A percentile compares a stretch with the other conserved stretches of the same genome.
These are phyloP conservation scores for Drosophila burlai DNA, from an alignment of 1,140 invertebrate genomes.

Conservation along the genomic window DNA sequence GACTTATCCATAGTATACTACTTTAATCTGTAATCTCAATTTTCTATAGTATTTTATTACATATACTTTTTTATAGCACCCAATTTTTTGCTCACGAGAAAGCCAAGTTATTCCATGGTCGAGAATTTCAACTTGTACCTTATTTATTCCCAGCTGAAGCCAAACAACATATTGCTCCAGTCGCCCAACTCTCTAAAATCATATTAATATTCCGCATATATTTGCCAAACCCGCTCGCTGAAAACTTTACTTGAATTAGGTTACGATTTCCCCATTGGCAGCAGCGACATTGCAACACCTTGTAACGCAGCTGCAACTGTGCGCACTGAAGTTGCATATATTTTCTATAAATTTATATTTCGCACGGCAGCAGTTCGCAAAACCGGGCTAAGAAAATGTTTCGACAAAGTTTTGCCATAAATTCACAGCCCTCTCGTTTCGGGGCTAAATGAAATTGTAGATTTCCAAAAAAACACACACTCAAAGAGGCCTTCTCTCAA, in stretches of 20 bases:
- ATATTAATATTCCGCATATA: constrained; percentile 54
- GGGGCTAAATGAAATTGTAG: constrained; percentile 58
- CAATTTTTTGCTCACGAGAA: not conserved
- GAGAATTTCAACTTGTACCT: not conserved
- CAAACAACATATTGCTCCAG: not conserved
- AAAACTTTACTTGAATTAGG: constrained; percentile 64
- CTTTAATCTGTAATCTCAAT: too few relatives aligned
- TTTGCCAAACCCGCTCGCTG: constrained; percentile 25
- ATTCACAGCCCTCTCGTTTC: not conserved
- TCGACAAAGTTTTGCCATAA: constrained; percentile 50
- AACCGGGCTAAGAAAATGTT: constrained; percentile 62
- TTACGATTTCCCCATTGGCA: constrained; percentile 49
- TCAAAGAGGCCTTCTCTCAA: constrained; percentile 25
- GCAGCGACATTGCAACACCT: constrained; percentile 34
- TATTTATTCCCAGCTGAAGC: not conserved
- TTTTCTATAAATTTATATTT: constrained; percentile 67
- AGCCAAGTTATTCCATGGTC: not conserved
- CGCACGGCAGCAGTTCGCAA: constrained; percentile 7
- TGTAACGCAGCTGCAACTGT: constrained; percentile 26
- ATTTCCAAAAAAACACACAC: constrained; percentile 39
- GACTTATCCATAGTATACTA: too few relatives aligned
- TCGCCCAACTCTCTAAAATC: constrained; percentile 13
- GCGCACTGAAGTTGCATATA: constrained; percentile 48
- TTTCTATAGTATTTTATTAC: not conserved
- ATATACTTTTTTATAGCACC: not conserved